A percentile compares a stretch with the other conserved stretches of the same genome.
Evolutionary conservation across 2,797 vertebrate species (phyloP).

Genomic region (Paguma larvata): DNA sequence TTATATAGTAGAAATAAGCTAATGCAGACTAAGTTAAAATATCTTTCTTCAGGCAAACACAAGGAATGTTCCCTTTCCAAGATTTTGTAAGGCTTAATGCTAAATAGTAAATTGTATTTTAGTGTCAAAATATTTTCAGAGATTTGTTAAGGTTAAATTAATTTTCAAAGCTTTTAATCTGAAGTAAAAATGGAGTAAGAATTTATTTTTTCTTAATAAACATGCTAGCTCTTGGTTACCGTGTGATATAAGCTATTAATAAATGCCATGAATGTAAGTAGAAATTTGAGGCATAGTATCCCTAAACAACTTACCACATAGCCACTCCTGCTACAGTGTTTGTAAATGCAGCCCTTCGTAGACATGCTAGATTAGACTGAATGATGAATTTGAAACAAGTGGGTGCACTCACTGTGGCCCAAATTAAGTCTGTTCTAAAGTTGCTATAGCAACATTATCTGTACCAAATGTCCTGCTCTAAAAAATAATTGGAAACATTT

Average conservation of each 20-base stretch:
- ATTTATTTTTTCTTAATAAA: slow-evolving; percentile 50
- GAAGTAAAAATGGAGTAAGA: slow-evolving; percentile 38
- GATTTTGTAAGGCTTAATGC: slow-evolving; percentile 51
- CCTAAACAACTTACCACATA: slow-evolving; percentile 42
- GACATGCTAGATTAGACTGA: slow-evolving; percentile 67
- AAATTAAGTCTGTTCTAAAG: slow-evolving; percentile 83
- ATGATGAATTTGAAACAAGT: slow-evolving; percentile 80
- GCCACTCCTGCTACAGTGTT: slow-evolving; percentile 11
- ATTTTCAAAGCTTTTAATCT: slow-evolving; percentile 65
- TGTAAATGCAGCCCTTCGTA: slow-evolving; percentile 57
- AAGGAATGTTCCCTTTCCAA: slow-evolving; percentile 48
- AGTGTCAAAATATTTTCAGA: slow-evolving; percentile 70
- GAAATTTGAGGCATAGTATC: background rate
- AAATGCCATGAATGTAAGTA: background rate
- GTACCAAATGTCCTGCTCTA: slow-evolving; percentile 83
- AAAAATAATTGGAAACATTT: slow-evolving; percentile 82
- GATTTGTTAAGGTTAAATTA: slow-evolving; percentile 55
- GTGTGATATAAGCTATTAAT: slow-evolving; percentile 26
- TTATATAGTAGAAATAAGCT: background rate
- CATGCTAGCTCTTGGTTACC: background rate
- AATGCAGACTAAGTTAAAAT: background rate
- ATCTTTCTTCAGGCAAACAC: background rate
- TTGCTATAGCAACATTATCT: slow-evolving; percentile 84
- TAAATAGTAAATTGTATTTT: slow-evolving; percentile 57
- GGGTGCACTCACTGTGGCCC: slow-evolving; percentile 73